Evolutionary conservation across 2,113 vertebrate genomes (phyloP), one percentile per base, ranked within the genome.

Genomic region (Microtus oregoni): DNA sequence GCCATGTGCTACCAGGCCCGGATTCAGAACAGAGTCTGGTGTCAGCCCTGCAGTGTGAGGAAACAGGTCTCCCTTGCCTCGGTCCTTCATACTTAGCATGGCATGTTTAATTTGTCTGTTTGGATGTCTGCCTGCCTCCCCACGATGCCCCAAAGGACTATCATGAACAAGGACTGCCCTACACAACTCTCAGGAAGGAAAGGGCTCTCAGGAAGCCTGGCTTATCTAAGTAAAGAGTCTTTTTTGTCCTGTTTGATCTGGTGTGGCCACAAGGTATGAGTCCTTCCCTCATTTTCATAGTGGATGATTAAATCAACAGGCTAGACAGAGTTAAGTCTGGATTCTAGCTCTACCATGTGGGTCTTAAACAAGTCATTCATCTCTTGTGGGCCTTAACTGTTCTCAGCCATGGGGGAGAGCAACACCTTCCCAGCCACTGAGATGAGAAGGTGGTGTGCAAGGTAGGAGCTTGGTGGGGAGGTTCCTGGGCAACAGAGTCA

Each of bases 401-500:
- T 58, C 73, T 38, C 32, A 30, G 22, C 58, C 35, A 9, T 8
- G 47, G 79, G 17, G 52, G 22, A 5, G 28, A 63, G 65, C 28
- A 47, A n/a, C 12, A n/a, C 65, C 67, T 47, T 2, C 3, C 0
- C 3, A 13, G 77, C 28, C 13, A 7, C 1, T 58, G n/a, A 28
- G 67, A 28, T 26, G 12, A 0, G 5, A 55, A 24, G 1, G 26
- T 15, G 38, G 30, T 26, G 41, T 17, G 0, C 5, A 0, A 1
- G 32, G 65, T 11, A 32, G 61, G 78, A 32, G 10, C 32, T 47
- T 35, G 6, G 15, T 12, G 5, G 35, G 5, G 65, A 28, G 44
- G 55, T 32, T 5, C 47, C 89, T n/a, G 17, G 61, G 26, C 30
- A 1, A 28, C 14, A 4, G 50, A 10, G 11, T 67, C 61, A 1